Conservation (phyloP, 1,140 invertebrate genomes). For the Aphaenogaster rudis region DNA sequence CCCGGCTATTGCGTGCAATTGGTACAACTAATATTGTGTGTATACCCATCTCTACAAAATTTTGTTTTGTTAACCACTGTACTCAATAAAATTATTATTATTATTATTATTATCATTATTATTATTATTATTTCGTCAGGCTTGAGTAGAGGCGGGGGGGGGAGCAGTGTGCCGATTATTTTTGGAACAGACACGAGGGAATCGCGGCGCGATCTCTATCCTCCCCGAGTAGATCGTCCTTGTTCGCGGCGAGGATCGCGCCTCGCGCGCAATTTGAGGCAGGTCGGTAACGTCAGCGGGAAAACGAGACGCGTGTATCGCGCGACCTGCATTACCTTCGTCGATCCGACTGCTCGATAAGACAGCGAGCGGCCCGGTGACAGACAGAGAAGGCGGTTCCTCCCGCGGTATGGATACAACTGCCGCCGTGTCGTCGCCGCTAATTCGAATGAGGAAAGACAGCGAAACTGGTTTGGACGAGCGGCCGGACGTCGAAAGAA, state of each 20-base stretch:
- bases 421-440: background rate
- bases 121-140: too few species aligned
- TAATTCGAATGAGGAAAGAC: conserved; percentile 58
- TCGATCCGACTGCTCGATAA: conserved; percentile 76
- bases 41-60: too few species aligned
- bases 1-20: too few species aligned
- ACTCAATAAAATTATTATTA: too few species aligned
- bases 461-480: conserved; percentile 68
- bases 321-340: conserved; percentile 76
- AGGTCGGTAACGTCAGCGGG: conserved; percentile 80
- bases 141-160: too few species aligned
- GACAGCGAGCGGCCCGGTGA: conserved; percentile 44
- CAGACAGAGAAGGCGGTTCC: conserved; percentile 9
- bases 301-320: conserved; percentile 65
- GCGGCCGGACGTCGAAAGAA: conserved; percentile 58
- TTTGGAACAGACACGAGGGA: background rate
- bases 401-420: background rate
- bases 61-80: too few species aligned
- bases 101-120: too few species aligned
- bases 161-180: background rate
- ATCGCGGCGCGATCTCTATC: conserved; percentile 18
- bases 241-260: conserved; percentile 43
- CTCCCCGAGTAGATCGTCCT: conserved; percentile 7
- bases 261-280: conserved; percentile 75
- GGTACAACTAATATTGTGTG: too few species aligned